These are phyloP conservation scores for Drosophila equinoxialis DNA, from an alignment of 1,140 invertebrate genomes.

Conservation along the genomic window DNA sequence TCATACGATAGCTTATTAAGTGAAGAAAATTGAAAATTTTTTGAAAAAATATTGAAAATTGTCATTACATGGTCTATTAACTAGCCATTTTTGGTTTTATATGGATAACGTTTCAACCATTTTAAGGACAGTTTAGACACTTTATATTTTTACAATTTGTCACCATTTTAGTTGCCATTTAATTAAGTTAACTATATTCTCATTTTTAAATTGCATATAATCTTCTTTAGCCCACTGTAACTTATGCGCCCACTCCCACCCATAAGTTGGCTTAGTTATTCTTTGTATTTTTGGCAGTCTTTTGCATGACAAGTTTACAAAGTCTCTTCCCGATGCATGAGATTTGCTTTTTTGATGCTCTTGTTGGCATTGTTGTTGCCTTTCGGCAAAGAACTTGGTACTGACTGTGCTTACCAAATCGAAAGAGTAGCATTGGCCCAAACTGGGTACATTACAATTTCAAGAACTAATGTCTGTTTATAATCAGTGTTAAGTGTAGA, in stretches of 20 bases:
- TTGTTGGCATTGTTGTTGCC: conserved; percentile 28
- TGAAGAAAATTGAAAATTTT: too few relatives aligned
- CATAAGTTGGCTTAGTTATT: conserved; percentile 26
- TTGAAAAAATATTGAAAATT: too few relatives aligned
- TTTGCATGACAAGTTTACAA: conserved; percentile 43
- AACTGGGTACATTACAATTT: background rate
- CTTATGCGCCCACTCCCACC: background rate
- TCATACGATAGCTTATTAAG: too few relatives aligned
- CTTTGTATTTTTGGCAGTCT: conserved; percentile 55
- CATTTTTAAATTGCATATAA: background rate
- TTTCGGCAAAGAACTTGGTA: conserved; percentile 46
- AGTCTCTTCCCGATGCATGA: conserved; percentile 43
- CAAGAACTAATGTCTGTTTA: too few relatives aligned
- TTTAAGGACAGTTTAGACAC: too few relatives aligned
- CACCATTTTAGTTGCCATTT: too few relatives aligned
- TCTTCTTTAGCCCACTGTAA: conserved; percentile 36
- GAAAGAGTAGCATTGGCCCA: conserved; percentile 8
- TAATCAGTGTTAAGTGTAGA: too few relatives aligned
- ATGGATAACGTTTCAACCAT: too few relatives aligned
- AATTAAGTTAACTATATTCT: background rate
- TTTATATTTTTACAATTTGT: too few relatives aligned
- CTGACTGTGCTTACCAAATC: conserved; percentile 66
- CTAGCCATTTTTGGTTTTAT: too few relatives aligned
- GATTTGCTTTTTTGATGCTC: conserved; percentile 27
- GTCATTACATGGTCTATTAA: too few relatives aligned